These are phyloP conservation scores for Stigmatopora nigra DNA, from an alignment of 2,113 vertebrate species.

Conservation along the genomic window DNA sequence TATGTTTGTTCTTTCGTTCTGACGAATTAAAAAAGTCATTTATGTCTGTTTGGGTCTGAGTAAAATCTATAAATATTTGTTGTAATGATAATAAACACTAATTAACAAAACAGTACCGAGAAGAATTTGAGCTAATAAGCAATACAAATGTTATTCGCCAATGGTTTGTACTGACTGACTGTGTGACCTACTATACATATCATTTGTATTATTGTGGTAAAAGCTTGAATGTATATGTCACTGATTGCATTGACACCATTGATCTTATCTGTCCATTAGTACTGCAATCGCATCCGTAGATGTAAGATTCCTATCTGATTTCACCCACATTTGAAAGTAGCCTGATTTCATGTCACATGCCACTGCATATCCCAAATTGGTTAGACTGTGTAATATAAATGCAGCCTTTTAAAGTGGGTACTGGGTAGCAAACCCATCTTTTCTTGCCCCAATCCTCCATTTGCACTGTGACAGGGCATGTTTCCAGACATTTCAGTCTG, in stretches of 20 bases:
- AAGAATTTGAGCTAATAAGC: too few species aligned
- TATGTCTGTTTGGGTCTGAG: too few species aligned
- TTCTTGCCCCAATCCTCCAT: constrained; percentile 33
- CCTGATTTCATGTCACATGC: neutral
- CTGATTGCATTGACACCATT: neutral
- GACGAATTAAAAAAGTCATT: too few species aligned
- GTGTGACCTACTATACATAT: neutral
- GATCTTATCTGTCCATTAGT: neutral
- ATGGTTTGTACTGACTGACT: neutral
- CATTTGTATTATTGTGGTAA: neutral
- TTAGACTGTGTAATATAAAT: neutral
- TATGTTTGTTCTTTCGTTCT: too few species aligned
- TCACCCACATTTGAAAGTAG: neutral
- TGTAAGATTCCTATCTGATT: neutral
- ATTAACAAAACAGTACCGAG: too few species aligned
- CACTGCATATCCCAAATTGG: neutral
- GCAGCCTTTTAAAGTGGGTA: constrained; percentile 33
- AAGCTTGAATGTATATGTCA: neutral
- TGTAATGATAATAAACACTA: too few species aligned
- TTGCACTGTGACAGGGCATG: constrained; percentile 64
- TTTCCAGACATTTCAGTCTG: constrained; percentile 65
- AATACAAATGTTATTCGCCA: too few species aligned
- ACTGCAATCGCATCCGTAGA: neutral
- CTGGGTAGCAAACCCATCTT: constrained; percentile 43
- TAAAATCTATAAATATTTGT: too few species aligned